Conservation (phyloP, 1,140 invertebrate species). For the Neodiprion virginianus region DNA sequence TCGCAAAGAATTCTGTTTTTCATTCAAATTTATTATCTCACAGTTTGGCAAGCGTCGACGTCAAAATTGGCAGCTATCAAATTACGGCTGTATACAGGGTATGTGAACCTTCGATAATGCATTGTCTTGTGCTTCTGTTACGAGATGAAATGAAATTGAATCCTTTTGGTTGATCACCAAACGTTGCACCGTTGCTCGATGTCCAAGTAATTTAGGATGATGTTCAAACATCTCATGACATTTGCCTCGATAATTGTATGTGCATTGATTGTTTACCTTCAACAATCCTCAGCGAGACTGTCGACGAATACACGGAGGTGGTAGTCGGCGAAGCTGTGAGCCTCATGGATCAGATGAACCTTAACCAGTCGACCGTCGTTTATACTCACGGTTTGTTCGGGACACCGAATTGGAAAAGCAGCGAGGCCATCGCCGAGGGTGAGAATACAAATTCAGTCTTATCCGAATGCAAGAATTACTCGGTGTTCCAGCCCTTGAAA, state of each 20-base stretch:
- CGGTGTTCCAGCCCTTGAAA: neutral
- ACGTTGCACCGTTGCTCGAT: no score
- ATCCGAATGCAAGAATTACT: neutral
- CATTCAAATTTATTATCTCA: neutral
- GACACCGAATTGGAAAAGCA: conserved; percentile 37
- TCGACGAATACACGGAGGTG: conserved; percentile 29
- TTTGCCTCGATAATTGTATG: neutral
- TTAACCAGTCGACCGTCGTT: conserved; percentile 41
- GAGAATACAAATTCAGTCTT: neutral
- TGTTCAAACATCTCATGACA: neutral
- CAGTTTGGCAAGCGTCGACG: neutral
- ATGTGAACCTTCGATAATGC: neutral
- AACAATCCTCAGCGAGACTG: conserved; percentile 19
- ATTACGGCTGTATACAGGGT: neutral
- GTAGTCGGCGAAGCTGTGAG: conserved; percentile 18
- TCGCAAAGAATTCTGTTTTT: no score
- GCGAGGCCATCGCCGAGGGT: conserved; percentile 35
- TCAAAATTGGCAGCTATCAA: neutral
- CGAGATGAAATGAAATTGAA: no score
- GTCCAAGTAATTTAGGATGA: no score
- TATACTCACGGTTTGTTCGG: conserved; percentile 56
- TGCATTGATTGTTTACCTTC: no score
- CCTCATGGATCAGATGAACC: conserved; percentile 26
- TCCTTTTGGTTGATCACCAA: no score
- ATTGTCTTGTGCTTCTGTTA: neutral